Evolutionary conservation across 2,797 vertebrate genomes (phyloP).

Genomic region (Pseudochaenichthys georgianus): DNA sequence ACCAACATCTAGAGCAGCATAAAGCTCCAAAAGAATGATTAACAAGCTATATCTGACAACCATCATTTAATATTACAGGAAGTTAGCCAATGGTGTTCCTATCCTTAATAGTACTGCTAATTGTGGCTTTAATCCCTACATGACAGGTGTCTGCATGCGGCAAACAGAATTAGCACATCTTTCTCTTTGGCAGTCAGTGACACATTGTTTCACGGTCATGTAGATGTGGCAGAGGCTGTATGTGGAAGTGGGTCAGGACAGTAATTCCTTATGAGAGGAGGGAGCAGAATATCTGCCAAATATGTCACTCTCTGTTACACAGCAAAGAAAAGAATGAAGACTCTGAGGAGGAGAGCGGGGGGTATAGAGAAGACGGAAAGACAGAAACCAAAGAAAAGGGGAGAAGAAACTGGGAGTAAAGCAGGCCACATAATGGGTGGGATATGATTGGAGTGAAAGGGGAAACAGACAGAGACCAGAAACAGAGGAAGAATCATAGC

Average conservation of each 20-base stretch:
- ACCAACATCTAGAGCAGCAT: not conserved
- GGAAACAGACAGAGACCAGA: conserved; percentile 7
- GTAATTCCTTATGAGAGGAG: conserved; percentile 69
- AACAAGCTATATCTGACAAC: not conserved
- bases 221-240: conserved; percentile 50
- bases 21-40: not conserved
- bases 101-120: no score
- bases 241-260: conserved; percentile 69
- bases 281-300: conserved; percentile 60
- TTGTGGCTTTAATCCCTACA: no score
- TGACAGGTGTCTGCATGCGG: not conserved
- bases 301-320: conserved; percentile 67
- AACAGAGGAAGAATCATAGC: conserved; percentile 5
- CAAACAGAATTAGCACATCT: not conserved
- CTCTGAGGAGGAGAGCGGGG: conserved; percentile 2
- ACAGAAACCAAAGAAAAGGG: conserved; percentile 7
- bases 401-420: conserved; percentile 28
- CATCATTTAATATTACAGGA: not conserved
- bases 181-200: conserved; percentile 17
- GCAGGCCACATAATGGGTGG: conserved; percentile 24
- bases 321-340: conserved; percentile 40
- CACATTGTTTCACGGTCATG: conserved; percentile 36
- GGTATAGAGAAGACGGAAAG: conserved; percentile 7
- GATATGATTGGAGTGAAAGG: conserved; percentile 28
- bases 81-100: not conserved